These are phyloP conservation scores for Leuctra nigra DNA, from an alignment of 2,888 invertebrate genomes.

Conservation along the genomic window DNA sequence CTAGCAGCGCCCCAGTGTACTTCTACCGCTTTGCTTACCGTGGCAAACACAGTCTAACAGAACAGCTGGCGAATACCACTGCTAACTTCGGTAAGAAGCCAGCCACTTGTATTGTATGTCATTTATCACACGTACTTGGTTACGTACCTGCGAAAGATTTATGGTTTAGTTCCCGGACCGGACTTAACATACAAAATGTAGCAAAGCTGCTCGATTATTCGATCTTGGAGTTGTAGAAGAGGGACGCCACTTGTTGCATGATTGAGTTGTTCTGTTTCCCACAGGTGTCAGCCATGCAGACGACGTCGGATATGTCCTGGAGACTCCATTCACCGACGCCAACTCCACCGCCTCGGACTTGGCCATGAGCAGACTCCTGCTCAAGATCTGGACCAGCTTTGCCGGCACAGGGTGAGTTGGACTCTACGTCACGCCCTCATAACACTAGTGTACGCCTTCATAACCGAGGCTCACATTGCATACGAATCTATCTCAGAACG, in stretches of 20 bases:
- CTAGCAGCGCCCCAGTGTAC: conserved; percentile 49
- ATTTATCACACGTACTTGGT: no score
- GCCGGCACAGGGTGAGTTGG: conserved; percentile 23
- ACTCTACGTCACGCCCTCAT: no score
- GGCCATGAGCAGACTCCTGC: conserved; percentile 3
- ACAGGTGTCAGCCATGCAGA: conserved; percentile 34
- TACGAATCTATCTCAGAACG: neutral
- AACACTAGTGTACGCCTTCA: no score
- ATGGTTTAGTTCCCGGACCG: no score
- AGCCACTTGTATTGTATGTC: no score
- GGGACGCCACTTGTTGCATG: no score
- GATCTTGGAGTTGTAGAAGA: no score
- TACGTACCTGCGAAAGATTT: no score
- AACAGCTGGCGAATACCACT: conserved; percentile 46
- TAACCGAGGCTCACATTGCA: no score
- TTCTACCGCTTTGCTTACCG: conserved; percentile 56
- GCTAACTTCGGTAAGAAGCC: conserved; percentile 35
- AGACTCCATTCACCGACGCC: conserved; percentile 17
- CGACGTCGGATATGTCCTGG: conserved; percentile 30
- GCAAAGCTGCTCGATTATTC: no score
- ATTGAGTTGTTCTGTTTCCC: no score
- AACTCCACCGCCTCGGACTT: neutral
- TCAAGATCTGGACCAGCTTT: conserved; percentile 3
- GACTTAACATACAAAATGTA: no score
- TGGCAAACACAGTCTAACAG: conserved; percentile 55